Evolutionary conservation across 2,888 invertebrate genomes (phyloP).

Genomic region (Sturmia bella): DNA sequence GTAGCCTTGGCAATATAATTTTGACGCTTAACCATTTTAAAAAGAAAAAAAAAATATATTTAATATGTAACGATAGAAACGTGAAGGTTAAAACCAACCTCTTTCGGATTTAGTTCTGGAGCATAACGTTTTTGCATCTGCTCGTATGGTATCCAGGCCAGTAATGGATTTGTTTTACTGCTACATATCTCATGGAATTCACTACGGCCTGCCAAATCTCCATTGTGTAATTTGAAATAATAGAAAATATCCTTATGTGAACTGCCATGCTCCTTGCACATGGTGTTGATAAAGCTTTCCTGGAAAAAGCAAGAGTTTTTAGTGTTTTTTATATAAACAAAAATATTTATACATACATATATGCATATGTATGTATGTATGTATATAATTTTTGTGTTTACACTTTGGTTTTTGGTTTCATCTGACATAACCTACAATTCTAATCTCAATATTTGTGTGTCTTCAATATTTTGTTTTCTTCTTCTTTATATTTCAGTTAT

Average conservation of each 20-base stretch:
- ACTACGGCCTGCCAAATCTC: conserved; percentile 75
- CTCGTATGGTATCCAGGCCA: conserved; percentile 78
- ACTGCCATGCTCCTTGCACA: conserved; percentile 77
- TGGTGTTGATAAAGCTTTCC: conserved; percentile 76
- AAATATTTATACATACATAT: neutral
- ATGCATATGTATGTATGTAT: neutral
- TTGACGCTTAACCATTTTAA: conserved; percentile 70
- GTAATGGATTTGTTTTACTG: conserved; percentile 71
- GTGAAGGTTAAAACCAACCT: conserved; percentile 69
- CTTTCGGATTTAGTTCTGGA: conserved; percentile 76
- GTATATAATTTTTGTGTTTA: neutral
- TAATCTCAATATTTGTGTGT: too few relatives aligned
- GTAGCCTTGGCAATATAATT: conserved; percentile 79
- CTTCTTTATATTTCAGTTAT: too few relatives aligned
- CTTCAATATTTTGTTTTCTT: too few relatives aligned
- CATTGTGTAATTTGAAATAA: conserved; percentile 77
- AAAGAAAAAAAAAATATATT: neutral
- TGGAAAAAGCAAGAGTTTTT: conserved; percentile 50
- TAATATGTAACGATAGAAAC: neutral
- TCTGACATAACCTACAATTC: neutral
- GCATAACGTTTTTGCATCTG: conserved; percentile 74
- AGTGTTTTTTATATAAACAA: neutral
- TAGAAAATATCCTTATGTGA: conserved; percentile 75
- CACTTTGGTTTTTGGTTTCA: too few relatives aligned
- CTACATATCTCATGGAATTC: conserved; percentile 75